Evolutionary conservation across 2,113 vertebrate species (phyloP).

Genomic region (Ia io): DNA sequence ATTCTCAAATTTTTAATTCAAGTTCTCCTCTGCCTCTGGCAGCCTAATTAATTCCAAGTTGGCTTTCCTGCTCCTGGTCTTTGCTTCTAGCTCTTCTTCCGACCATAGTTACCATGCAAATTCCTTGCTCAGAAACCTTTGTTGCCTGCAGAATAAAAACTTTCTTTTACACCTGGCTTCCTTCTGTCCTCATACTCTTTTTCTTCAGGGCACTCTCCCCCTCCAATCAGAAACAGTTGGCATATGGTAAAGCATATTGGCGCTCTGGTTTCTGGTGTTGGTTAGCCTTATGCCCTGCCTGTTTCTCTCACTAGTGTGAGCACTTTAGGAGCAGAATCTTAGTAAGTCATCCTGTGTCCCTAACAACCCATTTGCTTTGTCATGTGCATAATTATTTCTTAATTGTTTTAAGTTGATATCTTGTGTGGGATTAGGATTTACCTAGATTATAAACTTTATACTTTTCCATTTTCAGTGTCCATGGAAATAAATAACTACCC

Average conservation of each 20-base stretch:
- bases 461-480: background rate
- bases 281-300: background rate
- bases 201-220: background rate
- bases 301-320: background rate
- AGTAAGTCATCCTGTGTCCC: background rate
- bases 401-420: background rate
- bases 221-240: background rate
- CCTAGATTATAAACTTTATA: background rate
- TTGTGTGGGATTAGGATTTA: background rate
- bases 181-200: background rate
- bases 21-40: background rate
- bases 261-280: background rate
- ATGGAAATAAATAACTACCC: background rate
- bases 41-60: background rate
- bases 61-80: background rate
- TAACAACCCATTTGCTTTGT: background rate
- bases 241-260: background rate
- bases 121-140: background rate
- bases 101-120: rapidly evolving
- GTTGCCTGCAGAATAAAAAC: background rate
- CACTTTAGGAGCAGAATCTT: background rate
- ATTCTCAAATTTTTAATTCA: background rate
- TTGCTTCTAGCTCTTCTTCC: background rate
- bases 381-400: background rate
- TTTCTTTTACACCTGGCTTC: background rate